Conservation (phyloP, 2,113 vertebrate species). For the Nesoenas mayeri region DNA sequence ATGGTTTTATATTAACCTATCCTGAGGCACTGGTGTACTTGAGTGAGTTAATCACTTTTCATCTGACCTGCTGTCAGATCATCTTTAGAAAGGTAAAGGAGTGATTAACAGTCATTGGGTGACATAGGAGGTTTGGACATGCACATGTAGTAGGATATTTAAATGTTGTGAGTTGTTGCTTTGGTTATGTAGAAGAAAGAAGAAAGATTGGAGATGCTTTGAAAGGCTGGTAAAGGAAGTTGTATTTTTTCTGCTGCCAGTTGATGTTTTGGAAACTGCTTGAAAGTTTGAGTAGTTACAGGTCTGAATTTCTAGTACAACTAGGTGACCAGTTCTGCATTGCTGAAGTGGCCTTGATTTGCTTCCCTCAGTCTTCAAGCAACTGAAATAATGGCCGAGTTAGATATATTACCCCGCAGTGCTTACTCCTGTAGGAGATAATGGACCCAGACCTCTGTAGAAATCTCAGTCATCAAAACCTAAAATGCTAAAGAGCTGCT, state of each 20-base stretch:
- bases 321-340: background rate
- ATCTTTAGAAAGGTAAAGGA: background rate
- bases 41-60: background rate
- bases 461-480: background rate
- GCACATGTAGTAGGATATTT: background rate
- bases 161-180: background rate
- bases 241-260: background rate
- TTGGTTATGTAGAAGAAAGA: background rate
- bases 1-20: background rate
- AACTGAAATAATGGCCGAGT: background rate
- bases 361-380: background rate
- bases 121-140: background rate
- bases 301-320: background rate
- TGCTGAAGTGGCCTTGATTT: background rate
- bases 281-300: background rate
- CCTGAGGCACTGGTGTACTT: background rate
- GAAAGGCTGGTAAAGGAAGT: background rate
- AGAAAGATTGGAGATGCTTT: background rate
- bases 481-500: background rate
- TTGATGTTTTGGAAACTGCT: background rate
- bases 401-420: background rate
- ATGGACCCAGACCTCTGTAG: background rate
- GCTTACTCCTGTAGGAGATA: background rate
- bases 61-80: background rate
- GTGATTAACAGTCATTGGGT: background rate